These are phyloP conservation scores for Helicolenus hilgendorfi DNA, from an alignment of 2,797 vertebrate genomes.

Conservation along the genomic window DNA sequence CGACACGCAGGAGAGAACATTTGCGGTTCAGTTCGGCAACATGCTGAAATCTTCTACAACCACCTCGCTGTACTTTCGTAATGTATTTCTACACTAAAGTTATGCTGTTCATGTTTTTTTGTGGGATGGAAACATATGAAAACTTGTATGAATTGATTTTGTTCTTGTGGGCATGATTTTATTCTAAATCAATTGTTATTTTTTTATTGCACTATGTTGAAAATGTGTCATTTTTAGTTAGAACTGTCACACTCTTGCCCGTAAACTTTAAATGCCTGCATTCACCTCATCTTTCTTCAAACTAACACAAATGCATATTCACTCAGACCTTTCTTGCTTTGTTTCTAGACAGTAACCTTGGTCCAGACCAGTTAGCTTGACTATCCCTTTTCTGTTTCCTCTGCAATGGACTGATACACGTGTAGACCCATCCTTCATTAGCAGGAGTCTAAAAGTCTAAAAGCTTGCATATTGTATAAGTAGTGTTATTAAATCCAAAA, in stretches of 20 bases:
- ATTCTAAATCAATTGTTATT: not conserved
- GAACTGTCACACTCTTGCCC: not conserved
- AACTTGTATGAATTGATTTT: not conserved
- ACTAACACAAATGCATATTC: not conserved
- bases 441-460: not conserved
- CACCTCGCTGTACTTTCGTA: not conserved
- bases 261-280: not conserved
- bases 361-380: not conserved
- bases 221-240: not conserved
- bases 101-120: not conserved
- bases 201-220: not conserved
- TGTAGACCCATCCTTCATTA: not conserved
- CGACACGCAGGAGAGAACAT: not conserved
- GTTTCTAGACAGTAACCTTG: not conserved
- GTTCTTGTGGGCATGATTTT: not conserved
- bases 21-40: slow-evolving; percentile 6
- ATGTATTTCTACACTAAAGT: not conserved
- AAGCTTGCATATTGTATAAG: not conserved
- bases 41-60: slow-evolving; percentile 1
- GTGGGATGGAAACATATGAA: not conserved
- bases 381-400: not conserved
- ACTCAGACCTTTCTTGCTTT: not conserved
- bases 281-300: not conserved
- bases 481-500: not conserved
- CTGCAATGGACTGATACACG: not conserved